These are phyloP conservation scores for Yponomeuta malinellus DNA, from an alignment of 2,888 invertebrate species.

Conservation along the genomic window DNA sequence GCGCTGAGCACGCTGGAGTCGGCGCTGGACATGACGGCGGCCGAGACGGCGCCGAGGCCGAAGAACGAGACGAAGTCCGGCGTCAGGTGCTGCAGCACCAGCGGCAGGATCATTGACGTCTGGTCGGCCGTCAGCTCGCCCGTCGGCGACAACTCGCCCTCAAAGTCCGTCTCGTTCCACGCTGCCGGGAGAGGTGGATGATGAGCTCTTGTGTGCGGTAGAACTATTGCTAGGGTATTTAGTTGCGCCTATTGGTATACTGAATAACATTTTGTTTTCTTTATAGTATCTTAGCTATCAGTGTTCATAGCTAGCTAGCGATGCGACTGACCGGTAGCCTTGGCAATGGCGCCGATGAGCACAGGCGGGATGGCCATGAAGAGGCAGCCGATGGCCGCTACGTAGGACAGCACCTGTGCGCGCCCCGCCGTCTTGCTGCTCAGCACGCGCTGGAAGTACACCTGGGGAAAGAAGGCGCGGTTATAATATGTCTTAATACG, in stretches of 20 bases:
- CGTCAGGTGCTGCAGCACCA: constrained; percentile 97
- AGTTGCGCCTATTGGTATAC: no score
- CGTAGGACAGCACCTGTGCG: constrained; percentile 95
- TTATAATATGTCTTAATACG: not conserved
- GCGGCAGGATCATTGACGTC: constrained; percentile 96
- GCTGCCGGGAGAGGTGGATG: constrained; percentile 71
- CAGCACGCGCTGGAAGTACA: constrained; percentile 98
- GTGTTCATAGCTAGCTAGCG: no score
- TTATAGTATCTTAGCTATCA: no score
- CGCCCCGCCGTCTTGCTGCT: constrained; percentile 96
- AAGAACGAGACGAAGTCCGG: constrained; percentile 98
- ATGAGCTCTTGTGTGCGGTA: no score
- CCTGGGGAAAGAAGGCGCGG: constrained; percentile 62
- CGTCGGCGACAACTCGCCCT: constrained; percentile 75
- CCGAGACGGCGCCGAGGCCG: constrained; percentile 98
- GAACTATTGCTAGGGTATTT: no score
- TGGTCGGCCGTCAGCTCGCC: constrained; percentile 83
- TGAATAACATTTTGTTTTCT: no score
- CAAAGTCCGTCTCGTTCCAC: constrained; percentile 96
- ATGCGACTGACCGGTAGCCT: constrained; percentile 86
- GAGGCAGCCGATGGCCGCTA: constrained; percentile 96
- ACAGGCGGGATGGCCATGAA: constrained; percentile 98
- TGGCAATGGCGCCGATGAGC: constrained; percentile 97
- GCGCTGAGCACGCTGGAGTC: constrained; percentile 99
- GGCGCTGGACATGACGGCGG: constrained; percentile 99